These are phyloP conservation scores for Tringa solitaria DNA, from an alignment of 2,113 vertebrate genomes.

Conservation along the genomic window DNA sequence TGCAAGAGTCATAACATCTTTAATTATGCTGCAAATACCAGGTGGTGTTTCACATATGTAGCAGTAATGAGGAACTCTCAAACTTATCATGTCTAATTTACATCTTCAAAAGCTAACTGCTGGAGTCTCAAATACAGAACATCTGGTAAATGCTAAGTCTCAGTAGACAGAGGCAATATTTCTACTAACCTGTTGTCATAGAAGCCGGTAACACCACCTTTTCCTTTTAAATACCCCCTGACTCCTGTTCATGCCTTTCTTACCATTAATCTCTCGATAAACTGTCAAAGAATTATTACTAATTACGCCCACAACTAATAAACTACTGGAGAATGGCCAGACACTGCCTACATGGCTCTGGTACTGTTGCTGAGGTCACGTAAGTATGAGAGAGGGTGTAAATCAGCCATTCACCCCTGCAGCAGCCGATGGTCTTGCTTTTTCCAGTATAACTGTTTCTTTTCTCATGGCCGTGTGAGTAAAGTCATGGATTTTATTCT, in stretches of 20 bases:
- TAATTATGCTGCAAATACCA: conserved; percentile 46
- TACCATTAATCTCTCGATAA: neutral
- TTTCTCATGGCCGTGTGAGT: neutral
- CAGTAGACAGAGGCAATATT: neutral
- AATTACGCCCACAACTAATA: neutral
- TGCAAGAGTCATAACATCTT: conserved; percentile 8
- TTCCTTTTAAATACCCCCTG: neutral
- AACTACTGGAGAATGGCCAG: neutral
- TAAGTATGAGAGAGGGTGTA: neutral
- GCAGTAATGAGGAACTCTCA: conserved; percentile 24
- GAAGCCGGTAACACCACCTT: neutral
- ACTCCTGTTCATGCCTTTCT: neutral
- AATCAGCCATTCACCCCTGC: neutral
- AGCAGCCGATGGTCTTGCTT: neutral
- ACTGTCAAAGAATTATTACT: neutral
- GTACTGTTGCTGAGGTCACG: neutral
- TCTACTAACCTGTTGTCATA: neutral
- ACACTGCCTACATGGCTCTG: fast-evolving
- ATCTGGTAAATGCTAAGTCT: neutral
- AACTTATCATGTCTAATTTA: neutral
- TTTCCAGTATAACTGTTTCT: neutral
- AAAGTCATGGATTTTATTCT: neutral
- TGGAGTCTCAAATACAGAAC: conserved; percentile 15
- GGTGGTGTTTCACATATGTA: neutral
- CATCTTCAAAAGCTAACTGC: neutral